Base-by-base conservation (phyloP, 2,113 vertebrate species). In the Coreoperca whiteheadi region DNA sequence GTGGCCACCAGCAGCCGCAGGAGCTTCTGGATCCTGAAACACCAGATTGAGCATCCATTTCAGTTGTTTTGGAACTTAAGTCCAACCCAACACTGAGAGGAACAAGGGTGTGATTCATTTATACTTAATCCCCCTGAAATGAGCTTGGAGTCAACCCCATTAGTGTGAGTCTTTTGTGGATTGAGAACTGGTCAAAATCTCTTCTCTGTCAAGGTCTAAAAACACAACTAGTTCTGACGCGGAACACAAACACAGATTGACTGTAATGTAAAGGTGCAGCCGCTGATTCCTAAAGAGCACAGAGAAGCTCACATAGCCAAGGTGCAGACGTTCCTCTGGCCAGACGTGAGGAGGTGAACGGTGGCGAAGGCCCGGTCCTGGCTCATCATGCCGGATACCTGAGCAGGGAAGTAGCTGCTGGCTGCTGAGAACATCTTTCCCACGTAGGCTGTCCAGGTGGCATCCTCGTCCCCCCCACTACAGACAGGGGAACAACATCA, bases 291-390 rank as follows among this genome's bases (percentile, higher is more conserved):
- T 6, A 61, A 30, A 72, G 25, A 54, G 8, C 23, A 16, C 2
- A 41, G 0, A 39, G 1, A 2, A 64, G 95, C 98, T 0, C 93
- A 99, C 98, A 89, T 96, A 53, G 97, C 94, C 25, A 99, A 94
- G 32, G 96, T 95, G 46, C 98, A 99, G 90, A 97, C 94, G 83
- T 98, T 98, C 92, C 88, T 97, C 80, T 96, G 97, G 0, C 96
- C 96, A 0, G 94, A 95, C 68, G 96, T 90, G 79, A 94, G 94
- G 23, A 98, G 94, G 59, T 97, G 97, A 53, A 97, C 98, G 0
- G 97, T 99, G 92, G 98, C 98, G 1, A 99, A 99, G 81, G 98
- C 98, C 48, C 98, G 94, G 94, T 99, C 97, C 94, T 99, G 98
- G 90, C 95, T 97, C 97, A 99, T 99, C 97, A 99, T 98, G 87